Evolutionary conservation across 2,113 vertebrate genomes (phyloP), one percentile per base, ranked within the genome.

Genomic region (Cisticola juncidis): DNA sequence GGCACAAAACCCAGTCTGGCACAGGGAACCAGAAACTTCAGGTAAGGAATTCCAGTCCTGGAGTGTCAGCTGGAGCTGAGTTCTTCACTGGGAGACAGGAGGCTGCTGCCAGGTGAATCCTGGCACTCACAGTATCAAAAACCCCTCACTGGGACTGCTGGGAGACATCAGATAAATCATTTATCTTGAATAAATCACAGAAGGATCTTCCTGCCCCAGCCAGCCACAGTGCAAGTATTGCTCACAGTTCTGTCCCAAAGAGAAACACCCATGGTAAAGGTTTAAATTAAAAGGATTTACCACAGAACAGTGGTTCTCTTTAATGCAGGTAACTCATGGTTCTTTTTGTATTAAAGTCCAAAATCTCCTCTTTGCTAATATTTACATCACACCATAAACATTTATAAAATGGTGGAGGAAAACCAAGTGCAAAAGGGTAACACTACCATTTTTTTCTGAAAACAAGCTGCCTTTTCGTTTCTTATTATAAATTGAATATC

Each of bases 401-500:
- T 29, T 79, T 97, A 96, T 72, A 98, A 98, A 98, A 76, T 2
- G 23, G 89, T 28, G 88, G 92, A 96, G 92, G 90, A 96, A 97
- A 98, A 96, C 25, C 17, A 88, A 95, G 72, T 85, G 81, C 96
- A 97, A 97, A 98, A 97, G 90, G 77, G 22, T 83, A 95, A 96
- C 86, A 90, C 91, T 56, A 53, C 83, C 24, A 47, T 94, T 82
- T 68, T 94, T 93, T 95, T 92, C 96, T 96, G 93, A 97, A 97
- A 98, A 98, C 95, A 94, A 98, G 96, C 95, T 96, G 96, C 91
- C 95, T 97, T 91, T 97, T 78, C 48, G 70, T 91, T 96, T 71
- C 96, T 96, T 93, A n/a, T 96, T 97, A 98, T 76, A 98, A 98
- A 98, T 62, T 74, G 66, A 90, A 29, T 82, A 94, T 91, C 69